Conservation (phyloP, 1,140 invertebrate species). For the Euglossa dilemma region DNA sequence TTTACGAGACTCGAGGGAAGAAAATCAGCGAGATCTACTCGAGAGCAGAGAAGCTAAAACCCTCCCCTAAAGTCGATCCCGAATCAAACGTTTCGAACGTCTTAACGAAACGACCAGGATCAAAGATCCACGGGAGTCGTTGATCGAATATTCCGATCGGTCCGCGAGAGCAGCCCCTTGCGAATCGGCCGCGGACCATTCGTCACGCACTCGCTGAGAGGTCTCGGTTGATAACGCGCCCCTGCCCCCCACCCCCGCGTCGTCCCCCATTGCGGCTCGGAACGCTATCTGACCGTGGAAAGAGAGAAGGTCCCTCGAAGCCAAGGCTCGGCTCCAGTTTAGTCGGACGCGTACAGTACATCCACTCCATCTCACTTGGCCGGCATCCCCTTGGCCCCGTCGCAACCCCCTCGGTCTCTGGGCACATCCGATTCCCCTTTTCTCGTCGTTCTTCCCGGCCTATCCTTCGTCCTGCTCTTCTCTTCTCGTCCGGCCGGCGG, state of each 20-base stretch:
- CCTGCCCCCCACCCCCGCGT: conserved; percentile 24
- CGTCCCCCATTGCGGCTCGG: conserved; percentile 34
- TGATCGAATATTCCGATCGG: conserved; percentile 78
- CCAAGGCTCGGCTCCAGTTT: conserved; percentile 58
- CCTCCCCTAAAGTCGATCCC: background rate
- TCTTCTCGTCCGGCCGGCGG: conserved; percentile 29
- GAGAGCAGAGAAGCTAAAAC: background rate
- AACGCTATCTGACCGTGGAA: conserved; percentile 56
- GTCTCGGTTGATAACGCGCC: conserved; percentile 78
- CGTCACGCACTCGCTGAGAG: conserved; percentile 82
- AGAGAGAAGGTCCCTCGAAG: conserved; percentile 55
- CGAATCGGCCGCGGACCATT: conserved; percentile 78
- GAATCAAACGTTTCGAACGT: background rate
- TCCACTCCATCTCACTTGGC: conserved; percentile 71
- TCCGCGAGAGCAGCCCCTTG: conserved; percentile 54
- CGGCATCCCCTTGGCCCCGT: conserved; percentile 63
- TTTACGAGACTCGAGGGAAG: background rate
- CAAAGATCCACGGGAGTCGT: conserved; percentile 45
- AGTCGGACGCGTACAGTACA: conserved; percentile 18
- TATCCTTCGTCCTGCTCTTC: conserved; percentile 55
- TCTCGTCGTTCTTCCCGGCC: conserved; percentile 65
- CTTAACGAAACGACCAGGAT: conserved; percentile 18
- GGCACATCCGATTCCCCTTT: conserved; percentile 62
- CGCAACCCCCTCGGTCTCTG: conserved; percentile 40
- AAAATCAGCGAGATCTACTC: background rate